Evolutionary conservation across 2,888 invertebrate species (phyloP).

Genomic region (Mycalesis mineus): DNA sequence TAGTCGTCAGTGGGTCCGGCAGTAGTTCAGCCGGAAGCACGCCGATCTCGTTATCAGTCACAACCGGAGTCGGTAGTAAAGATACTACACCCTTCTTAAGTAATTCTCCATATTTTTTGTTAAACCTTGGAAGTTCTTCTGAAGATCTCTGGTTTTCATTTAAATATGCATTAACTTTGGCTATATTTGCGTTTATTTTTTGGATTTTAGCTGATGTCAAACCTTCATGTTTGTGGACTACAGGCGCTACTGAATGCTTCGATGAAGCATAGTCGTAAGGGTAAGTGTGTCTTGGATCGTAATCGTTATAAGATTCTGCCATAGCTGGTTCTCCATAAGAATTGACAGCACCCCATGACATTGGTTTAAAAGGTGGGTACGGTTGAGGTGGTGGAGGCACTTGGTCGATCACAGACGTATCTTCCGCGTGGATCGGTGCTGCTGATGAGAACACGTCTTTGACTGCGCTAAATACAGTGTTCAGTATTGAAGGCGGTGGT

Average conservation of each 20-base stretch:
- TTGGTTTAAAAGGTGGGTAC: constrained; percentile 53
- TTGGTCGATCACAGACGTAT: constrained; percentile 38
- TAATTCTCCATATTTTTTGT: constrained; percentile 48
- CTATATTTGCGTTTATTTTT: constrained; percentile 61
- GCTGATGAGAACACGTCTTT: constrained; percentile 55
- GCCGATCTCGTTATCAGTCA: constrained; percentile 64
- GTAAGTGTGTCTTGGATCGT: constrained; percentile 50
- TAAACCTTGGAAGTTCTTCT: constrained; percentile 51
- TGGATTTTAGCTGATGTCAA: constrained; percentile 62
- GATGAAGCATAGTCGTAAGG: constrained; percentile 52
- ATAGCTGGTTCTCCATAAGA: constrained; percentile 69
- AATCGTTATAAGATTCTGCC: constrained; percentile 53
- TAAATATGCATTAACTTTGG: constrained; percentile 53
- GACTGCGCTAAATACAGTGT: constrained; percentile 63
- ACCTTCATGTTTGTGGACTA: constrained; percentile 38
- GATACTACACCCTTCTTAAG: constrained; percentile 50
- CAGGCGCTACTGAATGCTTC: constrained; percentile 46
- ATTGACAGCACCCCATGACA: constrained; percentile 63
- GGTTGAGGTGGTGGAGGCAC: constrained; percentile 59
- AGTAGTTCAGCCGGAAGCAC: constrained; percentile 64
- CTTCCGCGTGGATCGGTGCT: constrained; percentile 33
- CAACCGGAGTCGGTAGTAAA: constrained; percentile 58
- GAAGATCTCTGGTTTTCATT: constrained; percentile 59
- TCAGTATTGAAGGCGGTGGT: constrained; percentile 60
- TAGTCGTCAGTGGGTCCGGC: constrained; percentile 43